A percentile compares a stretch with the other conserved stretches of the same genome.
These are phyloP conservation scores for Galendromus occidentalis DNA, from an alignment of 1,140 invertebrate species.

Conservation along the genomic window DNA sequence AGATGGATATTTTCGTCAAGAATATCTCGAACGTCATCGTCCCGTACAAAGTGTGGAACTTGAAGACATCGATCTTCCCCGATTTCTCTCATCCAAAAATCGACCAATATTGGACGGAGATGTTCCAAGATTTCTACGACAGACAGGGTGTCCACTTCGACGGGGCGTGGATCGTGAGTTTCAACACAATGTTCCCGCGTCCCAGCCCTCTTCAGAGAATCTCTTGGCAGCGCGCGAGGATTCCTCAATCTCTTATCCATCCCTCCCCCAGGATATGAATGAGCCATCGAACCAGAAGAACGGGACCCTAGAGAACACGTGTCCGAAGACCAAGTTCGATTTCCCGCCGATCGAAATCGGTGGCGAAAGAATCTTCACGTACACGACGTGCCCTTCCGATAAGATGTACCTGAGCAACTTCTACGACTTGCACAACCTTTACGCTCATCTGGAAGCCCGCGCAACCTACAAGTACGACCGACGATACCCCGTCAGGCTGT, in stretches of 20 bases:
- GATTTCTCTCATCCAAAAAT: conserved; percentile 63
- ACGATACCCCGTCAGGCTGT: background rate
- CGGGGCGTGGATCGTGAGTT: conserved; percentile 56
- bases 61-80: conserved; percentile 40
- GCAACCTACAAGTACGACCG: conserved; percentile 43
- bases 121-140: conserved; percentile 45
- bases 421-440: conserved; percentile 62
- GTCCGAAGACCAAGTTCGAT: conserved; percentile 38
- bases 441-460: conserved; percentile 49
- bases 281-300: conserved; percentile 21
- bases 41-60: conserved; percentile 20
- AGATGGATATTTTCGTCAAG: conserved; percentile 24
- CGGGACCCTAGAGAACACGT: conserved; percentile 29
- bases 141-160: conserved; percentile 38
- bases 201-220: conserved; percentile 52
- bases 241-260: no score
- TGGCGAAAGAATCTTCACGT: conserved; percentile 14
- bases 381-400: conserved; percentile 7
- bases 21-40: conserved; percentile 19
- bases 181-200: conserved; percentile 37
- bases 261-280: conserved; percentile 22
- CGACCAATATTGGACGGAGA: conserved; percentile 47
- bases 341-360: conserved; percentile 45
- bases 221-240: conserved; percentile 43
- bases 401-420: conserved; percentile 28